Base-by-base conservation (phyloP, 2,113 vertebrate species). In the Sinocyclocheilus anshuiensis region DNA sequence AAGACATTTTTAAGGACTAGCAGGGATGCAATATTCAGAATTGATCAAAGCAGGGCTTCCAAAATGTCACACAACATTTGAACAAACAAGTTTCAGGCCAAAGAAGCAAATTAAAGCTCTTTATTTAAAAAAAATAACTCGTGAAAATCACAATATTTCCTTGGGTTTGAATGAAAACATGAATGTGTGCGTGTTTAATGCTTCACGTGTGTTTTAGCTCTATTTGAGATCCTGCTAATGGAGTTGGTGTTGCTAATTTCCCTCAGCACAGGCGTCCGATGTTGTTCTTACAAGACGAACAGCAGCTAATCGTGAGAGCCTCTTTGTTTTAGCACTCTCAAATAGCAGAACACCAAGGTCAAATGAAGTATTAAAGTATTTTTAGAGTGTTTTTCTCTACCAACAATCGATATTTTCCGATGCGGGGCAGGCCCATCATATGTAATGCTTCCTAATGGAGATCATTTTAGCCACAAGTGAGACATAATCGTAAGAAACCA, bases 131-230 rank as follows among this genome's bases (percentile, higher is more conserved):
- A 42, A 8, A 42, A 42, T 8, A 42, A 42, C 13, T 77, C 1
- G 18, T 69, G 6, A 33, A 67, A 69, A 15, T 69, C 65, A 16
- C 29, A 36, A 20, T 36, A 4, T 69, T 1, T 69, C 1, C 67
- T 20, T n/a, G 57, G 7, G 57, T 59, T 22, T 59, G 15, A 36
- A 36, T 71, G 67, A 71, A 71, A 24, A 1, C 2, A 12, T 48
- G 22, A n/a, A 24, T 3, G 42, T 0, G 7, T 53, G 13, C 2
- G 26, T 9, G 18, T 61, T 61, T 61, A 61, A 61, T 93, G 93
- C 22, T 77, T 80, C 90, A 90, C 88, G 92, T 91, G 90, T 61
- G 22, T 13, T 3, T 93, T 94, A 93, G 92, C 86, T 93, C 92
- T 92, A 92, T 93, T 92, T 85, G 91, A 90, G 90, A 85, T 80